Evolutionary conservation across 92 coral and sea anemone genomes (phyloP), one percentile per base, ranked within the genome.

Genomic region (Porites evermanni): DNA sequence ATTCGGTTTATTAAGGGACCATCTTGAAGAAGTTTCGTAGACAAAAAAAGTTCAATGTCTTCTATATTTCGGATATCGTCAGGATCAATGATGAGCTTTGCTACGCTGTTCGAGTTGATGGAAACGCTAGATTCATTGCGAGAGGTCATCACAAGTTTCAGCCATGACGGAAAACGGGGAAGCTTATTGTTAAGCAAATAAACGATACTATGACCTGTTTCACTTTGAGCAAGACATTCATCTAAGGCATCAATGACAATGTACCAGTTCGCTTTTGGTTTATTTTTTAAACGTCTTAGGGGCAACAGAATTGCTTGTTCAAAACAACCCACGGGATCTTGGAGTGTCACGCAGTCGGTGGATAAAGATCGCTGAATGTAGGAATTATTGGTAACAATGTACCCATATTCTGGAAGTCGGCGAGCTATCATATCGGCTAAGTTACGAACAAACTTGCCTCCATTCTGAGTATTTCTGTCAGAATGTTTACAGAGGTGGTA

Each of bases 361-460:
- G 32, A 29, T 29, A 29, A 29, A 29, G 32, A 29, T 29, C 80
- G 80, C 78, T 83, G 98, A 69, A 94, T 82, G 61, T 59, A 88
- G 17, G 81, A 12, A 44, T 87, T 92, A 32, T 74, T 79, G 21
- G 74, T 20, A 38, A 94, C 78, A 13, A 88, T 51, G 61, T 80
- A 19, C 76, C 77, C 76, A 63, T 96, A 94, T 17, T 87, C 91
- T 5, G 80, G 88, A 4, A 94, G 51, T 77, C 82, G 87, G 0
- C 70, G 53, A 1, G 96, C 92, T 66, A 94, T 96, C 94, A 94
- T 91, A 24, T 67, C 88, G 0, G 95, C 98, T 47, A 94, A 61
- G 54, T 94, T 94, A 51, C 96, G 98, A 24, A 96, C 98, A 85
- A 96, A 96, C 83, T 61, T 75, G 47, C 92, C 98, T 17, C 89